phyloP scores from a whole-genome alignment of 92 coral and sea anemone species.

The Phenganax subtilis region DNA sequence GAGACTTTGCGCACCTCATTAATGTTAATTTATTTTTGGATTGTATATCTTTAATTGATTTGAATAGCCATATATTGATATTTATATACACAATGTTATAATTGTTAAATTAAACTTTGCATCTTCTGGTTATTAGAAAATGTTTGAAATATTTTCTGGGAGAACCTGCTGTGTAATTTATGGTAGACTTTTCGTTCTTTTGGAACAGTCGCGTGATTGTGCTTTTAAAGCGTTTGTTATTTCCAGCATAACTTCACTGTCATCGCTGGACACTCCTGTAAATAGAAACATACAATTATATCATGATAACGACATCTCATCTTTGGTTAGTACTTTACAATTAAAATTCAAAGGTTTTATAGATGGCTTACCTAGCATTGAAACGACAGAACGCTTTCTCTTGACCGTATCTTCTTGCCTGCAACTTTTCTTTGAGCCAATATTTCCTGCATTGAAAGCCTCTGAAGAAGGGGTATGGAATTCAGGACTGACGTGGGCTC shows the following conservation, averaged over 20 bases:
- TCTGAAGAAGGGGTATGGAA: neutral
- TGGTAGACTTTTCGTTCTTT: slow-evolving; percentile 28
- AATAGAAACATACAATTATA: neutral
- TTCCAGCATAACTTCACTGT: slow-evolving; percentile 27
- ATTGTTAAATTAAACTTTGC: neutral
- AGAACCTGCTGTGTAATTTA: neutral
- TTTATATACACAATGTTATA: neutral
- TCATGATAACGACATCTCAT: neutral
- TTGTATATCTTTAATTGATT: neutral
- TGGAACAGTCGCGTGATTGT: slow-evolving; percentile 28
- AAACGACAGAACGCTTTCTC: slow-evolving; percentile 26
- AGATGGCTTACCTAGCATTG: slow-evolving; percentile 29
- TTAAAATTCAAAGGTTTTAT: too few relatives aligned
- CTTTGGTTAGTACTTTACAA: neutral
- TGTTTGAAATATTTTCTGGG: neutral
- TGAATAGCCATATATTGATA: neutral
- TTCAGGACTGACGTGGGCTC: neutral
- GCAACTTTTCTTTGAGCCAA: neutral
- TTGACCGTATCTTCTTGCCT: slow-evolving; percentile 28
- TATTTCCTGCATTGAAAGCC: neutral
- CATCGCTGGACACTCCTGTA: slow-evolving; percentile 35
- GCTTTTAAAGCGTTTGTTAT: slow-evolving; percentile 25
- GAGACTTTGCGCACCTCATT: neutral
- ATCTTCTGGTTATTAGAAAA: neutral
- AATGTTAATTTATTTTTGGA: neutral